Percentiles rank a stretch among this genome's conserved stretches.
phyloP scores from a whole-genome alignment of 2,888 invertebrate species.

The Aplocera efformata region DNA sequence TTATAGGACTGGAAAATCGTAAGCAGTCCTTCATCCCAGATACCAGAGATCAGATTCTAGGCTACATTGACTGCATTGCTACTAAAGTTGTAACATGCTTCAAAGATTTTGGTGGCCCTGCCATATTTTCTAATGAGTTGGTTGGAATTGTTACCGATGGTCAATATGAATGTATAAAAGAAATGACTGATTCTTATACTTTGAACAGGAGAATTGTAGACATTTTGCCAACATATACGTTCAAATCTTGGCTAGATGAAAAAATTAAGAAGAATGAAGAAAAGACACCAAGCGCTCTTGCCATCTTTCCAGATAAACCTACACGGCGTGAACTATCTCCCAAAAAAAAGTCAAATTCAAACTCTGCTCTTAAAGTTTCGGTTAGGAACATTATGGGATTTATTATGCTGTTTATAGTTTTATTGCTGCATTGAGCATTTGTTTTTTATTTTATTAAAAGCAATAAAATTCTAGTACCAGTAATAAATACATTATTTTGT shows the following conservation, averaged over 20 bases:
- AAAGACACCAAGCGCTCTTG: constrained; percentile 36
- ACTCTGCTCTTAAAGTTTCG: too few species aligned
- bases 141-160: constrained; percentile 59
- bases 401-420: too few species aligned
- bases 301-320: constrained; percentile 46
- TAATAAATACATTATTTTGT: too few species aligned
- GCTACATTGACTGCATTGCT: constrained; percentile 64
- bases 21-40: constrained; percentile 15
- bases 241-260: constrained; percentile 65
- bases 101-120: constrained; percentile 64
- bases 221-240: constrained; percentile 54
- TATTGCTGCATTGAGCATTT: too few species aligned
- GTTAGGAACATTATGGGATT: too few species aligned
- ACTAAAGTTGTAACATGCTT: constrained; percentile 65
- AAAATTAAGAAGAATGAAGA: constrained; percentile 58
- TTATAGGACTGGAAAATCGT: constrained; percentile 57
- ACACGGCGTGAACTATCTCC: constrained; percentile 15
- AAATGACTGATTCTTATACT: constrained; percentile 55
- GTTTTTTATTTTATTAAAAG: too few species aligned
- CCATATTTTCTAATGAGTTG: constrained; percentile 55
- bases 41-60: constrained; percentile 21
- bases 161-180: constrained; percentile 53
- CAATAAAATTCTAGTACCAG: too few species aligned
- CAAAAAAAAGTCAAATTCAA: not conserved
- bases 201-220: constrained; percentile 56